Conservation (phyloP, 2,113 vertebrate species). For the Ondatra zibethicus region DNA sequence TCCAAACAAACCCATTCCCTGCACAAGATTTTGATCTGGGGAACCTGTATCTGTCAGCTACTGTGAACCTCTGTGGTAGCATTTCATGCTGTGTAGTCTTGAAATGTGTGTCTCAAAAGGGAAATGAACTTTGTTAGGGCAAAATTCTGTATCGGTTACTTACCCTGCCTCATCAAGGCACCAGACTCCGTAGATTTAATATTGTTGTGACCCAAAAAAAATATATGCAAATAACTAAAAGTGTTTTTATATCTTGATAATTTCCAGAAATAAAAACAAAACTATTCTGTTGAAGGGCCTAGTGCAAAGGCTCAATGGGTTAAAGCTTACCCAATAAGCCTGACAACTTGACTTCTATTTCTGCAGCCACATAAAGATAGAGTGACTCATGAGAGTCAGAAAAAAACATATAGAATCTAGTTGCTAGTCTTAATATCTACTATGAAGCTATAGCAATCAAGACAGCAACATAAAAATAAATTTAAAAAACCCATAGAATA, state of each 20-base stretch:
- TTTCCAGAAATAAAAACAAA: neutral
- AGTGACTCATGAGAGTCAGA: neutral
- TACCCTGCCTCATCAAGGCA: neutral
- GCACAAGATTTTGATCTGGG: neutral
- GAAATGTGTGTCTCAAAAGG: neutral
- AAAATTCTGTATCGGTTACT: neutral
- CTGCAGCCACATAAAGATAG: neutral
- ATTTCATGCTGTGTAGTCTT: neutral
- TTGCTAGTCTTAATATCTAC: neutral
- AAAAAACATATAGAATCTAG: neutral
- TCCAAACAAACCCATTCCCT: conserved; percentile 47
- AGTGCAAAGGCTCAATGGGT: neutral
- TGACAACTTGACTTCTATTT: neutral
- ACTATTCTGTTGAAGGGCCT: neutral
- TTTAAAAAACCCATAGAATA: neutral
- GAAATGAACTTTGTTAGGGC: neutral
- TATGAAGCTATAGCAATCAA: neutral
- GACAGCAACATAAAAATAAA: neutral
- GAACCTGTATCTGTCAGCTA: neutral
- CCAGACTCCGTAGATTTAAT: neutral
- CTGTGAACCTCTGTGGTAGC: neutral
- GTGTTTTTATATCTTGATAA: neutral
- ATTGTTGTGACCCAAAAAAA: neutral
- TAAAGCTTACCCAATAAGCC: neutral
- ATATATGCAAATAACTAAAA: neutral